These are phyloP conservation scores for Monochamus saltuarius DNA, from an alignment of 1,140 invertebrate species.

Conservation along the genomic window DNA sequence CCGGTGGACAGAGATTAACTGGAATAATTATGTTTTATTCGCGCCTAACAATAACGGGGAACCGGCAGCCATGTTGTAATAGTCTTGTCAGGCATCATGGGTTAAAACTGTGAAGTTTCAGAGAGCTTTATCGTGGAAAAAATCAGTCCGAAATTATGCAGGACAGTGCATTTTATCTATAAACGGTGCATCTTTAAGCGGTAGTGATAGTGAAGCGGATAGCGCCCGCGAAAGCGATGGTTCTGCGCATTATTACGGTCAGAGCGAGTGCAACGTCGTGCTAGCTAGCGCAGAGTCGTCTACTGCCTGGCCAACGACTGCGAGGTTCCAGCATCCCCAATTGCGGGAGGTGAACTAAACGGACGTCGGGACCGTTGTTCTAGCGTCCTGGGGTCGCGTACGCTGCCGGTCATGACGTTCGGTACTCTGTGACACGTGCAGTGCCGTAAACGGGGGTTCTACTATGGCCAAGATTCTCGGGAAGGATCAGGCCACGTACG, in stretches of 20 bases:
- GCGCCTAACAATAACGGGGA: slow-evolving; percentile 46
- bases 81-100: slow-evolving; percentile 51
- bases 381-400: slow-evolving; percentile 28
- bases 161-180: slow-evolving; percentile 21
- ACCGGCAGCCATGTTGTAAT: slow-evolving; percentile 53
- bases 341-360: slow-evolving; percentile 46
- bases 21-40: slow-evolving; percentile 36
- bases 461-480: slow-evolving; percentile 68
- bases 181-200: slow-evolving; percentile 33
- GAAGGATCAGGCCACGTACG: slow-evolving; percentile 71
- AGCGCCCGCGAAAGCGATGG: slow-evolving; percentile 45
- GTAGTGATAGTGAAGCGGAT: slow-evolving; percentile 27
- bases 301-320: slow-evolving; percentile 44
- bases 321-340: slow-evolving; percentile 45
- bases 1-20: neutral
- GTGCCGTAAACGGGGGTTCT: slow-evolving; percentile 24
- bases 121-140: slow-evolving; percentile 32
- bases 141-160: slow-evolving; percentile 23
- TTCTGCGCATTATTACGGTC: slow-evolving; percentile 49
- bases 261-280: slow-evolving; percentile 41
- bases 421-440: slow-evolving; percentile 45
- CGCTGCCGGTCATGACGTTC: slow-evolving; percentile 39
- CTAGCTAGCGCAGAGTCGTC: slow-evolving; percentile 49
- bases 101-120: slow-evolving; percentile 44
- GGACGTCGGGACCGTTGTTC: slow-evolving; percentile 35